Evolutionary conservation across 2,797 vertebrate genomes (phyloP).

Genomic region (Microctenopoma lineatum): DNA sequence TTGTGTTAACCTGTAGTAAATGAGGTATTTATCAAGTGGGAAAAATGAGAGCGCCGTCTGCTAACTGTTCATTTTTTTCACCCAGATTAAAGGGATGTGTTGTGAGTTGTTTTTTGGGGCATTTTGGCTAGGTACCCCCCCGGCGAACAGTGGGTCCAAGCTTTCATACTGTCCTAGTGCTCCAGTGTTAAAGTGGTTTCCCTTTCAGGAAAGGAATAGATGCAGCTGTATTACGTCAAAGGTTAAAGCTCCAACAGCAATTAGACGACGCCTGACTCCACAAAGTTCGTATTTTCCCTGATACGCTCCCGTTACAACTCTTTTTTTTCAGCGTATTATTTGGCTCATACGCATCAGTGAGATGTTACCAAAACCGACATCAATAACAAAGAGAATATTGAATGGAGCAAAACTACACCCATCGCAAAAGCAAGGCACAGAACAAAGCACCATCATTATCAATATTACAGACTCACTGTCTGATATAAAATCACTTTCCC

Average conservation of each 20-base stretch:
- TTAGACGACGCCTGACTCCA: background rate
- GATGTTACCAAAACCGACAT: slow-evolving; percentile 16
- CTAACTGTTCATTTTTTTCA: no score
- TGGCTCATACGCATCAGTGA: slow-evolving; percentile 3
- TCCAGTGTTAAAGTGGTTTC: background rate
- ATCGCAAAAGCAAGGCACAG: slow-evolving; percentile 4
- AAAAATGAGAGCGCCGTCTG: no score
- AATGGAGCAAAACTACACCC: slow-evolving; percentile 10
- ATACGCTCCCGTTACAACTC: background rate
- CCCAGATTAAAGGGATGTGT: no score
- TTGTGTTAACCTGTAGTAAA: no score
- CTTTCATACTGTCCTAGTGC: no score
- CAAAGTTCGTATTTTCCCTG: background rate
- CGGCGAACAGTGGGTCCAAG: background rate
- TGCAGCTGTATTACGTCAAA: background rate
- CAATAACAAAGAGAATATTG: background rate
- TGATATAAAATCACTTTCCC: slow-evolving; percentile 47
- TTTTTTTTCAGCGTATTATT: background rate
- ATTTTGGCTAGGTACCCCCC: no score
- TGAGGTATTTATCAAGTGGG: no score
- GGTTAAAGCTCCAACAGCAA: background rate
- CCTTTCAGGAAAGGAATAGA: background rate
- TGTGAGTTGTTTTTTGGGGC: no score
- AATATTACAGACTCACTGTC: slow-evolving; percentile 49
- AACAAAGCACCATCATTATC: slow-evolving; percentile 56